Evolutionary conservation across 2,888 invertebrate species (phyloP), one percentile per base, ranked within the genome.

Genomic region (Phortica magna): DNA sequence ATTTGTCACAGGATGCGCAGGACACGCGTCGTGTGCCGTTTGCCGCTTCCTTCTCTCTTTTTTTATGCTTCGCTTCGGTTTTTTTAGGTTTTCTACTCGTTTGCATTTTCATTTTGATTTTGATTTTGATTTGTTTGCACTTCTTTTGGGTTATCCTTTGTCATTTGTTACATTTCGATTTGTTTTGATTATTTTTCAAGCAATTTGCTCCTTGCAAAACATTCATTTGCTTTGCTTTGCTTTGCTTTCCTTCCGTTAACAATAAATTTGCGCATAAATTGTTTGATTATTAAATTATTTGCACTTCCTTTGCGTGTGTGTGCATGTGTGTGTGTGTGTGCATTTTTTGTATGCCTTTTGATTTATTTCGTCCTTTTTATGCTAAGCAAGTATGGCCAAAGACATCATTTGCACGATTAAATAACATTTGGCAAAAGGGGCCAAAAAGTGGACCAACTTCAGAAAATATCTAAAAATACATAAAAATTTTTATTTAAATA

Each of bases 201-300:
- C 86, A 82, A 85, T 85, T 85, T 87, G 88, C 81, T 84, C 80
- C n/a, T n/a, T 79, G 78, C 81, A 84, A 82, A 85, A 84, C 82
- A 85, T 78, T 41, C 39, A 9, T 48, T 14, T 7, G 2, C 48
- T 48, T 48, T 6, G 9, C 61, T 10, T 5, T 22, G 2, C 19
- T 19, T 19, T 31, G 9, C 17, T 61, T 61, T 1, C 7, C 61
- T 9, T 87, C 86, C 85, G 85, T 80, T 84, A 79, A 79, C 83
- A 83, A 85, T 85, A 85, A 87, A 85, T 85, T 85, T 79, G 76
- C 75, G 81, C 82, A 78, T 83, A 81, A 84, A 82, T 82, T 31
- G 84, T 82, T 80, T 83, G 82, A 81, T 87, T 87, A 84, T 84
- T 83, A 79, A 87, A 84, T 85, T 84, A 83, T 79, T 73, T 76